Conservation (phyloP, 2,888 invertebrate genomes). For the Ditylenchus weischeri region DNA sequence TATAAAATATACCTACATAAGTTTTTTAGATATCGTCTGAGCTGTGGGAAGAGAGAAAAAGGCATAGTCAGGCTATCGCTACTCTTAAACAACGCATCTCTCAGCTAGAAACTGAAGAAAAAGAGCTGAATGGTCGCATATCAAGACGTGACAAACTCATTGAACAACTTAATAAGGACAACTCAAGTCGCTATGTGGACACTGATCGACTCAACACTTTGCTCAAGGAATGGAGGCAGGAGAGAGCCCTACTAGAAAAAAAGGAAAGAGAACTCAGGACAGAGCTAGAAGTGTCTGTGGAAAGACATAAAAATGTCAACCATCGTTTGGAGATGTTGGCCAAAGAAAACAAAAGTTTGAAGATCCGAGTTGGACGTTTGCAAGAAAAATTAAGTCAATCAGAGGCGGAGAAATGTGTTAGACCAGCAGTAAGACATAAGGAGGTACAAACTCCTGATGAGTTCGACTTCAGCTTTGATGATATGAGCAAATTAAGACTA, state of each 20-base stretch:
- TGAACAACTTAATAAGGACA: slow-evolving; percentile 33
- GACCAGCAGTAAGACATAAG: not conserved
- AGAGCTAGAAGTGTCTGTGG: slow-evolving; percentile 24
- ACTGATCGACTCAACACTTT: slow-evolving; percentile 26
- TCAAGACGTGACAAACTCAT: slow-evolving; percentile 37
- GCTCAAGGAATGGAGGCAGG: slow-evolving; percentile 22
- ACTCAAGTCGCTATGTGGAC: slow-evolving; percentile 18
- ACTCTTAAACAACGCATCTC: slow-evolving; percentile 23
- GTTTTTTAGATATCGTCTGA: slow-evolving; percentile 24
- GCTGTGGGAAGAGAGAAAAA: slow-evolving; percentile 37
- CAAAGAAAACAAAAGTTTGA: slow-evolving; percentile 25
- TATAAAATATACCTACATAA: not conserved
- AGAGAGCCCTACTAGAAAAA: slow-evolving; percentile 24
- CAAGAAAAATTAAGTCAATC: slow-evolving; percentile 16
- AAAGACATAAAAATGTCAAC: slow-evolving; percentile 18
- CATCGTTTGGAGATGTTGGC: slow-evolving; percentile 31
- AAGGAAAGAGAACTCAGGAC: slow-evolving; percentile 23
- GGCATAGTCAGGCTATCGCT: slow-evolving; percentile 19
- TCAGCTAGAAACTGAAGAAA: slow-evolving; percentile 17
- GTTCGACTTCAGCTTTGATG: slow-evolving; percentile 3
- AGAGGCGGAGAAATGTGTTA: not conserved
- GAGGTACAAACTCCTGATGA: slow-evolving; percentile 14
- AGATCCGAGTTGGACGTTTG: slow-evolving; percentile 10
- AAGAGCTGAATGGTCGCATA: slow-evolving; percentile 30
- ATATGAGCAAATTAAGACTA: not conserved